Evolutionary conservation across 2,113 vertebrate species (phyloP), one percentile per base, ranked within the genome.

Genomic region (Hippoglossus stenolepis): DNA sequence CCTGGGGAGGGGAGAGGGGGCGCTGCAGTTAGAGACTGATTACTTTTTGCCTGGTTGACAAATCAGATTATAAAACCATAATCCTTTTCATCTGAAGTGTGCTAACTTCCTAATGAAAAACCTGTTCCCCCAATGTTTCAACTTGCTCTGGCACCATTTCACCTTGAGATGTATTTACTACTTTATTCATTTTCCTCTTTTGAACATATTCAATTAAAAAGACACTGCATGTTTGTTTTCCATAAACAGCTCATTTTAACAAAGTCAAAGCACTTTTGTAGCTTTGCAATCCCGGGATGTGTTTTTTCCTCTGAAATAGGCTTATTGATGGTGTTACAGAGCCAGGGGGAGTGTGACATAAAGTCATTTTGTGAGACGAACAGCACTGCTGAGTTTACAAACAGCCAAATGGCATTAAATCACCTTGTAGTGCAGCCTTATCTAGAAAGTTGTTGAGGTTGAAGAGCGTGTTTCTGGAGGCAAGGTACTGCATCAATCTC

Each of bases 381-480:
- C 77, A 75, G 85, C 82, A 71, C 70, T 88, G 89, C 88, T 87
- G 84, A 89, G 75, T 91, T 84, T 66, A 89, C 87, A 87, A 88
- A 82, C 57, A 79, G 62, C 83, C 73, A 69, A 78, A 77, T 67
- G 53, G 76, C 80, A 79, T 87, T 89, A 80, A 90, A 90, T 92
- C 85, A 98, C 97, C 97, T 94, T 97, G 96, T 93, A 95, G 85
- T 83, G 95, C 95, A 91, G 96, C 96, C 94, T 96, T 96, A 94
- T 98, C 96, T 91, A 98, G 90, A 91, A 97, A 98, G 94, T 96
- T 97, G 94, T 96, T 96, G 90, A 98, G 94, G 90, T 97, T 98
- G 93, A 98, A 98, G 90, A 97, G 94, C 64, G 96, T 96, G 85
- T 95, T 96, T 94, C 96, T 94, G 87, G 96, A 98, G 87, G 97